A percentile compares a stretch with the other conserved stretches of the same genome.
Evolutionary conservation across 2,888 invertebrate genomes (phyloP).

Genomic region (Galerucella calmariensis): DNA sequence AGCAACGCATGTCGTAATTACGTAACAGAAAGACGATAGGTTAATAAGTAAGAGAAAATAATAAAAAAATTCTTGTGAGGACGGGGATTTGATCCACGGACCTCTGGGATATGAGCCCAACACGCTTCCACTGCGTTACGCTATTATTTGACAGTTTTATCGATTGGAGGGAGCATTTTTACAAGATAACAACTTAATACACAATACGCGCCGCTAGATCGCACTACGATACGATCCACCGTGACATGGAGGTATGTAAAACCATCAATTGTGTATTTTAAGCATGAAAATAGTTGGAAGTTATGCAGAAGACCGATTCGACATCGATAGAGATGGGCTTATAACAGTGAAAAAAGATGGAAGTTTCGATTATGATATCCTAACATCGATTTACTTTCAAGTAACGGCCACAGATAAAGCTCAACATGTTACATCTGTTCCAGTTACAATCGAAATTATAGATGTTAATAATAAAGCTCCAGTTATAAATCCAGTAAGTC

Average conservation of each 20-base stretch:
- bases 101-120: too few relatives aligned
- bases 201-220: too few relatives aligned
- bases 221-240: too few relatives aligned
- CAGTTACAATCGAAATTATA: constrained; percentile 70
- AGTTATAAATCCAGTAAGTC: constrained; percentile 70
- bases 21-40: too few relatives aligned
- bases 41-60: too few relatives aligned
- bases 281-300: constrained; percentile 71
- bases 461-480: constrained; percentile 83
- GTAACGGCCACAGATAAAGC: constrained; percentile 62
- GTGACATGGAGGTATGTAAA: not conserved
- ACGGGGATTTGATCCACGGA: too few relatives aligned
- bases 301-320: constrained; percentile 53
- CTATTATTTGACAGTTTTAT: too few relatives aligned
- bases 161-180: too few relatives aligned
- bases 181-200: too few relatives aligned
- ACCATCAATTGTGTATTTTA: constrained; percentile 30
- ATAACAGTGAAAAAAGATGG: constrained; percentile 69
- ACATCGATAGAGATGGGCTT: constrained; percentile 69
- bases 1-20: too few relatives aligned
- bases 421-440: constrained; percentile 67
- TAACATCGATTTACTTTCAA: constrained; percentile 67
- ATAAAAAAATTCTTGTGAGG: too few relatives aligned
- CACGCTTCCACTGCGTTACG: too few relatives aligned
- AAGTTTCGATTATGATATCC: constrained; percentile 73